Evolutionary conservation across 2,888 invertebrate genomes (phyloP), one percentile per base, ranked within the genome.

Genomic region (Schizotus pectinicornis): DNA sequence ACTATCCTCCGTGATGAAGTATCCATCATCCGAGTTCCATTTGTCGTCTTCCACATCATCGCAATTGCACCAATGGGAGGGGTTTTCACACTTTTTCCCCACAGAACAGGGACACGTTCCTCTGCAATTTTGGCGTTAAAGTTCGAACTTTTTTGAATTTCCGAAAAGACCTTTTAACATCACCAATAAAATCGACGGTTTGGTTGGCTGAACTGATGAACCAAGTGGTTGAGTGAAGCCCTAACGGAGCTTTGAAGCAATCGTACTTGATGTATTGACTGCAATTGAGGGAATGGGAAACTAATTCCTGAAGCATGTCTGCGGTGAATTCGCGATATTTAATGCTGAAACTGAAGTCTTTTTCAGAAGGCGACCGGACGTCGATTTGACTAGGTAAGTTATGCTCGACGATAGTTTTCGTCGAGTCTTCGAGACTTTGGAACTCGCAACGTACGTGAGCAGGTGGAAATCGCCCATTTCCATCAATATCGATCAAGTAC

Each of bases 401-500:
- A 74, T 95, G 95, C 74, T 94, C 94, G 0, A 95, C 94, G 64
- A 94, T 93, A 3, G 90, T 91, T 64, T 94, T 94, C 0, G 92
- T 92, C 0, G 88, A 85, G 74, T 93, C 92, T 58, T 92, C 92
- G 69, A 91, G 84, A 37, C 90, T 90, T 74, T 93, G 94, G 75
- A 96, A 96, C 75, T 94, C 92, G 76, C 96, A 97, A 70, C 93
- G 90, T 0, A 96, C 95, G 71, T 93, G 89, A 0, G 94, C 93
- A 0, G 95, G 95, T 2, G 95, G 94, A 74, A 94, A 92, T 56
- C 91, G 87, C 0, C 96, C 96, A 74, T 94, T 94, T 0, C 96
- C 95, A 74, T 97, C 96, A 50, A 96, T 94, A 74, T 97, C 96
- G 68, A 96, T 94, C 41, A 91, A 86, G 76, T 95, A 96, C 0